phyloP scores from a whole-genome alignment of 2,797 vertebrate species.

The Cirrhinus molitorella region DNA sequence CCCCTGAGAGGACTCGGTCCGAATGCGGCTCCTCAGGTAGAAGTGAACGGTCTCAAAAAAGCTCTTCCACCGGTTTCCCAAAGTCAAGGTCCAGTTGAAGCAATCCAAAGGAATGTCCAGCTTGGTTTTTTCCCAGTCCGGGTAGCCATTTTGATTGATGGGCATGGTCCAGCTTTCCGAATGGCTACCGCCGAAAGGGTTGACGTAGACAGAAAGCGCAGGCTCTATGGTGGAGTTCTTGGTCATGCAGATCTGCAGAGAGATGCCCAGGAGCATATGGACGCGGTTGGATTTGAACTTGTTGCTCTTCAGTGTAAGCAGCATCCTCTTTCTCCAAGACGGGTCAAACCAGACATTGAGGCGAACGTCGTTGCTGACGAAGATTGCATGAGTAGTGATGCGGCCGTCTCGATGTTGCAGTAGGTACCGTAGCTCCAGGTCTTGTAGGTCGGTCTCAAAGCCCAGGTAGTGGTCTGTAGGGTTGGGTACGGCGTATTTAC shows the following conservation, averaged over 20 bases:
- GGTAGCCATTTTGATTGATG: constrained; percentile 90
- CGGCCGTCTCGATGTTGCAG: constrained; percentile 86
- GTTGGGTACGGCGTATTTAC: constrained; percentile 91
- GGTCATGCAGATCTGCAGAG: constrained; percentile 92
- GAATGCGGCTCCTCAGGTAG: constrained; percentile 91
- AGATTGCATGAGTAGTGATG: constrained; percentile 89
- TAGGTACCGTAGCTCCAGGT: constrained; percentile 89
- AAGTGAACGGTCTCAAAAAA: constrained; percentile 99
- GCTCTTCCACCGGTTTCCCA: constrained; percentile 97
- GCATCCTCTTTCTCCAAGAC: constrained; percentile 94
- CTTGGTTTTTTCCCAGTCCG: constrained; percentile 93
- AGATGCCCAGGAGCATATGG: constrained; percentile 92
- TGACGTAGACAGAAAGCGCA: constrained; percentile 89
- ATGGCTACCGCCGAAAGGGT: constrained; percentile 97
- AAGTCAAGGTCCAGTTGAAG: constrained; percentile 94
- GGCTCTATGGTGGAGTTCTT: constrained; percentile 95
- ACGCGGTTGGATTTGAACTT: constrained; percentile 93
- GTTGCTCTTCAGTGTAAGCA: constrained; percentile 96
- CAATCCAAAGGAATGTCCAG: constrained; percentile 92
- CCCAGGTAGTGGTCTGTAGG: constrained; percentile 94
- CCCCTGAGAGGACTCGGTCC: constrained; percentile 74
- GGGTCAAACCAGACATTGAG: constrained; percentile 97
- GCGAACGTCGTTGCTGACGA: constrained; percentile 95
- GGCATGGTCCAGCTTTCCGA: constrained; percentile 99
- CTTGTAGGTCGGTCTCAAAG: constrained; percentile 92